These are phyloP conservation scores for Drosophila guanche DNA, from an alignment of 1,140 invertebrate species.

Conservation along the genomic window DNA sequence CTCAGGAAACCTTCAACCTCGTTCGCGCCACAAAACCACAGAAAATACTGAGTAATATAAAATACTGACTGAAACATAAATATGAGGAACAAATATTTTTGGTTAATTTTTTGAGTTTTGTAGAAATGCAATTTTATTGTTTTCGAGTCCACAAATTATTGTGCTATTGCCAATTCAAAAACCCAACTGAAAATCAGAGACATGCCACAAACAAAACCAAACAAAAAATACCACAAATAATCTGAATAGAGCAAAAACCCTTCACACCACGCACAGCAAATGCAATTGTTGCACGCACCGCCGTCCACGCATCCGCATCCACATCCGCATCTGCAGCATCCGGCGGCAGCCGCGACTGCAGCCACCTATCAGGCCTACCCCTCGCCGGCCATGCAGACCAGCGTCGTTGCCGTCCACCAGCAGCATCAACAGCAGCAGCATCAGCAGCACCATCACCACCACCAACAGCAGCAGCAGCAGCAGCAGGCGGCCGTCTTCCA, in stretches of 20 bases:
- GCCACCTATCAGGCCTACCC: constrained; percentile 56
- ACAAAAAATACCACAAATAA: constrained; percentile 64
- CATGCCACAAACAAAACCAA: constrained; percentile 48
- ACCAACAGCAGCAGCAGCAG: constrained; percentile 52
- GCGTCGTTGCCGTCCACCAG: constrained; percentile 60
- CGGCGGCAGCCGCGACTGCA: constrained; percentile 50
- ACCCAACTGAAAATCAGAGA: constrained; percentile 31
- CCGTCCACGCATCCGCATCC: constrained; percentile 76
- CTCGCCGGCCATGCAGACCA: constrained; percentile 50
- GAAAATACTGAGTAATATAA: no score
- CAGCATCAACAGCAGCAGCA: constrained; percentile 65
- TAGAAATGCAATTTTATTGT: constrained; percentile 8
- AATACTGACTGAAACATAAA: no score
- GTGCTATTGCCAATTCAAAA: constrained; percentile 33
- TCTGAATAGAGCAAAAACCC: constrained; percentile 56
- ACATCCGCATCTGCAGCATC: constrained; percentile 63
- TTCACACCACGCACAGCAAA: constrained; percentile 82
- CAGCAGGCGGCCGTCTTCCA: constrained; percentile 54
- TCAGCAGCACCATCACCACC: constrained; percentile 55
- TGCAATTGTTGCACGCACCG: constrained; percentile 83
- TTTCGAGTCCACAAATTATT: background rate
- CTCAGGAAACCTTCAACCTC: no score
- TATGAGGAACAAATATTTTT: constrained; percentile 10
- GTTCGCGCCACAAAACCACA: no score
- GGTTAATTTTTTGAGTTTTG: constrained; percentile 16